Evolutionary conservation across 2,888 invertebrate genomes (phyloP).

Genomic region (Chloromyia formosa): DNA sequence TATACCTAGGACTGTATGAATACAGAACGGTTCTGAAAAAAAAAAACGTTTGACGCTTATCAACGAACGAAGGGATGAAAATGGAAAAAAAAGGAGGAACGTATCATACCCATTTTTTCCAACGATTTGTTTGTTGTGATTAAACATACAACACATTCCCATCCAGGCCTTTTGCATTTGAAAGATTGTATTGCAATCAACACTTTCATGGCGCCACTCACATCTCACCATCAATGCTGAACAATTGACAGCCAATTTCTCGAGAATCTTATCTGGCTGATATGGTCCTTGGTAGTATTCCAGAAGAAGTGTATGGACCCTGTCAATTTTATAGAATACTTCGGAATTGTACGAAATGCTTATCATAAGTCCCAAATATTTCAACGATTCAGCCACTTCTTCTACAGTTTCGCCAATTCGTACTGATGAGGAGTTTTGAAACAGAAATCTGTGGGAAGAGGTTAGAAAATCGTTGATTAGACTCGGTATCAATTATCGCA

Average conservation of each 20-base stretch:
- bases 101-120: constrained; percentile 53
- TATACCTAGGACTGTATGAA: constrained; percentile 5
- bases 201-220: constrained; percentile 53
- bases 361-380: constrained; percentile 56
- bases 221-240: constrained; percentile 56
- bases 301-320: constrained; percentile 56
- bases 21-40: not conserved
- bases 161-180: constrained; percentile 55
- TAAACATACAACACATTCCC: constrained; percentile 61
- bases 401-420: constrained; percentile 44
- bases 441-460: constrained; percentile 29
- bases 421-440: constrained; percentile 31
- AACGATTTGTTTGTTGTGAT: constrained; percentile 56
- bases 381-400: constrained; percentile 56
- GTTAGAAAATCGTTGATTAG: too few relatives aligned
- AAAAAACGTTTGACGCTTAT: too few relatives aligned
- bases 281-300: constrained; percentile 57
- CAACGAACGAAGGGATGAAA: too few relatives aligned
- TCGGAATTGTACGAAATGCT: constrained; percentile 54
- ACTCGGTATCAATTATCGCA: too few relatives aligned
- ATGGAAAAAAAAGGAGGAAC: too few relatives aligned
- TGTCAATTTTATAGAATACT: constrained; percentile 49
- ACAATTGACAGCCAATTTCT: constrained; percentile 57
- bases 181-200: constrained; percentile 56
- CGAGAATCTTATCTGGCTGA: constrained; percentile 56